Evolutionary conservation across 2,113 vertebrate species (phyloP).

Genomic region (Myxocyprinus asiaticus): DNA sequence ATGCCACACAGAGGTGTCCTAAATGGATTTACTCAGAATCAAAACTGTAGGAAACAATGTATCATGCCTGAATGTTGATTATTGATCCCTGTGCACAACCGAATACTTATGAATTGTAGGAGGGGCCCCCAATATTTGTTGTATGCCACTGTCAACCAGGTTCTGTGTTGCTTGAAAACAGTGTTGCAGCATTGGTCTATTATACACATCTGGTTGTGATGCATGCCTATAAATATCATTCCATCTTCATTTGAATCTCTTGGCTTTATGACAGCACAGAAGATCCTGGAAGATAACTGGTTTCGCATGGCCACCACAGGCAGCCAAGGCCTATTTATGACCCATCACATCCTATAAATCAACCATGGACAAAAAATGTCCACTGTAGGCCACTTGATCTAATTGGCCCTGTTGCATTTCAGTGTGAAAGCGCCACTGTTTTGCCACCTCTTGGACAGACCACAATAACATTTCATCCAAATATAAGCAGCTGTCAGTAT

Average conservation of each 20-base stretch:
- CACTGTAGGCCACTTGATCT: not conserved
- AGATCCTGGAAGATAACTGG: not conserved
- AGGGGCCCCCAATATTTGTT: no score
- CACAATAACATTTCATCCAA: not conserved
- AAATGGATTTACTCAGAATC: no score
- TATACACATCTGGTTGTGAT: conserved; percentile 16
- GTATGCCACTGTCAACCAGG: not conserved
- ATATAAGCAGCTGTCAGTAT: not conserved
- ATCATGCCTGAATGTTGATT: no score
- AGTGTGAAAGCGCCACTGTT: not conserved
- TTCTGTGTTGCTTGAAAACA: conserved; percentile 18
- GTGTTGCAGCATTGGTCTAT: not conserved
- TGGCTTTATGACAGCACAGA: not conserved
- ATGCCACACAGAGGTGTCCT: no score
- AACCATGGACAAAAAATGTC: conserved; percentile 8
- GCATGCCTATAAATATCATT: conserved; percentile 16
- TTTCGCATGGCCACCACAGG: conserved; percentile 7
- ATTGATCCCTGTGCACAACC: no score
- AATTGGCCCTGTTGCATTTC: conserved; percentile 19
- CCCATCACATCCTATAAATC: conserved; percentile 20
- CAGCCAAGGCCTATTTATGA: not conserved
- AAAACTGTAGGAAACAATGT: no score
- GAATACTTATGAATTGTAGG: no score
- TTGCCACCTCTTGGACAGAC: no score
- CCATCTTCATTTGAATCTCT: conserved; percentile 18